Evolutionary conservation across 2,113 vertebrate genomes (phyloP), one percentile per base, ranked within the genome.

Genomic region (Eonycteris spelaea): DNA sequence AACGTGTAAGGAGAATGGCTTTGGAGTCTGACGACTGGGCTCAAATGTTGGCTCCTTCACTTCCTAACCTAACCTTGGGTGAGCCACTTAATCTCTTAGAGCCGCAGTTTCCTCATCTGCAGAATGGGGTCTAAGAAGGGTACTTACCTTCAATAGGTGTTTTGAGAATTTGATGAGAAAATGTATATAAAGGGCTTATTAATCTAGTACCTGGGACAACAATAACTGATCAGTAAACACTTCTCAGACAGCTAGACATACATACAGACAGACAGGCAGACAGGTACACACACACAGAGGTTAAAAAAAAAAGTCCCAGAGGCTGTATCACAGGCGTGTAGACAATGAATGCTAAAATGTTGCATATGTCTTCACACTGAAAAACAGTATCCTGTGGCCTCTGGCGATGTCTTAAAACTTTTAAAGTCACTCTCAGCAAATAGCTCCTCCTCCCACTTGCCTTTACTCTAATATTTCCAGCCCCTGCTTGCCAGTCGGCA

Each of bases 131-230:
- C 19, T 38, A 22, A 43, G 73, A 18, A 40, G 19, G 6, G n/a
- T 10, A 67, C 22, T 85, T 61, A 48, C 35, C 45, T 89, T 75
- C 53, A 71, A 35, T 19, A 59, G 73, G 9, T 6, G 1, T 70
- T 75, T 53, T 59, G 82, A 91, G 28, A 94, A 87, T 88, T 59
- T 35, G 35, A 91, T 48, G 70, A 86, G 85, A 73, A 90, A 88
- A 82, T n/a, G 78, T 33, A 40, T 6, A 4, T 30, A 19, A 33
- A 70, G 21, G 53, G n/a, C 40, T 74, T 94, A 85, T 74, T 94
- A 85, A 88, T 55, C 35, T 77, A 87, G 40, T 19, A 11, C 55
- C 33, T 33, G 40, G 18, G 55, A 35, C 24, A 86, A 45, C 91
- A 86, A n/a, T 40, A 22, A 88, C 11, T 51, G 28, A 57, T 78